A percentile compares a stretch with the other conserved stretches of the same genome.
Evolutionary conservation across 2,113 vertebrate species (phyloP).

Genomic region (Pygoscelis adeliae): DNA sequence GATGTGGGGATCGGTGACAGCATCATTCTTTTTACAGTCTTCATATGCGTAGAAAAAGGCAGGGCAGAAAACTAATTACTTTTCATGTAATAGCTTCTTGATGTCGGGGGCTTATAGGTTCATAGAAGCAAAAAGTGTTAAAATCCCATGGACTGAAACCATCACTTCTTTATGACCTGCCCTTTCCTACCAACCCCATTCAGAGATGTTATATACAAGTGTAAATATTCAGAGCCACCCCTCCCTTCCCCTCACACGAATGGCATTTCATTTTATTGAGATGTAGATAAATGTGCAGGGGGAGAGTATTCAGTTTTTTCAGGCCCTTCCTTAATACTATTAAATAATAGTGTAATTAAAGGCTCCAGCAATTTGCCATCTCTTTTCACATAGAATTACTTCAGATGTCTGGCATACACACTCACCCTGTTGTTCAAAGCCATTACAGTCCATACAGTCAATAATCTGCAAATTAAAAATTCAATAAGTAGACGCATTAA

Average conservation of each 20-base stretch:
- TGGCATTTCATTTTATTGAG: background rate
- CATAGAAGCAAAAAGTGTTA: background rate
- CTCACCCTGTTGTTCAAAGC: conserved; percentile 70
- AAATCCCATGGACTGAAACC: background rate
- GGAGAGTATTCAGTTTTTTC: background rate
- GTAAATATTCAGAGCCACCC: background rate
- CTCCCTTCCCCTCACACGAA: background rate
- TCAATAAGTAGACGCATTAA: conserved; percentile 72
- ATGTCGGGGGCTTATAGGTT: background rate
- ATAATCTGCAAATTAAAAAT: conserved; percentile 82
- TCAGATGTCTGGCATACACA: conserved; percentile 50
- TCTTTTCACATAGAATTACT: conserved; percentile 57
- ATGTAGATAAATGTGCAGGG: background rate
- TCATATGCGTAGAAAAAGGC: background rate
- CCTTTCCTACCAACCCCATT: background rate
- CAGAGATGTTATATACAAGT: background rate
- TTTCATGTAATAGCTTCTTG: background rate
- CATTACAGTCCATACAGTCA: conserved; percentile 71
- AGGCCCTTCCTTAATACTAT: background rate
- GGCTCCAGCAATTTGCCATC: conserved; percentile 52
- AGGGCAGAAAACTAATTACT: background rate
- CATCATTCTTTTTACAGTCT: background rate
- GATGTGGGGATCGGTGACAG: background rate
- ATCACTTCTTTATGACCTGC: background rate
- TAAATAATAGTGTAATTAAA: conserved; percentile 69